Percentiles rank a stretch among this genome's conserved stretches.
These are phyloP conservation scores for Semnopithecus entellus DNA, from an alignment of 2,113 vertebrate species.

Conservation along the genomic window DNA sequence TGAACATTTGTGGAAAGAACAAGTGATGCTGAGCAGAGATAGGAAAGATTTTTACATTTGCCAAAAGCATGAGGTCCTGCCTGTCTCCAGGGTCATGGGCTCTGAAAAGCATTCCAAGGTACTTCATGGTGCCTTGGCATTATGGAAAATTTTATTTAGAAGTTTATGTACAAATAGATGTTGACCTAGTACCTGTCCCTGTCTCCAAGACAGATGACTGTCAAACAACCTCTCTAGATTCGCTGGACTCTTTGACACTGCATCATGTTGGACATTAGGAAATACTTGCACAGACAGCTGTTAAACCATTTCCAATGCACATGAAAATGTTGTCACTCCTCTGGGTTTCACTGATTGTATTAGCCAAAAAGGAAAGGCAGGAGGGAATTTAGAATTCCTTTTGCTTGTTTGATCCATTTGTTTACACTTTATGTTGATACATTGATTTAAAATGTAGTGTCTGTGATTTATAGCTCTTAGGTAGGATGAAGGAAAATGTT, in stretches of 20 bases:
- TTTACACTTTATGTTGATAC: slow-evolving; percentile 89
- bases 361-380: slow-evolving; percentile 73
- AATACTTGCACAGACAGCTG: background rate
- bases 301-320: background rate
- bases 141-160: slow-evolving; percentile 26
- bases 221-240: background rate
- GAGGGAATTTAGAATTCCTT: slow-evolving; percentile 77
- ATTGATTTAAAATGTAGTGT: slow-evolving; percentile 84
- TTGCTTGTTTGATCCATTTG: slow-evolving; percentile 82
- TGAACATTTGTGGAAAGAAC: background rate
- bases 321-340: background rate
- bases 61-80: background rate
- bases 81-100: background rate
- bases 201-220: slow-evolving; percentile 2
- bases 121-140: background rate
- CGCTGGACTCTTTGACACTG: background rate
- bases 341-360: background rate
- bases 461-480: slow-evolving; percentile 88
- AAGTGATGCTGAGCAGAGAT: background rate
- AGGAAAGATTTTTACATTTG: background rate
- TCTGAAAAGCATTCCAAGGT: slow-evolving; percentile 7
- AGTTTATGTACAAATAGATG: background rate
- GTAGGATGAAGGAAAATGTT: slow-evolving; percentile 88
- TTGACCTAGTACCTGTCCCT: slow-evolving; percentile 31
- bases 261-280: background rate